These are phyloP conservation scores for Himalopsyche anomala DNA, from an alignment of 2,888 invertebrate species.

Conservation along the genomic window DNA sequence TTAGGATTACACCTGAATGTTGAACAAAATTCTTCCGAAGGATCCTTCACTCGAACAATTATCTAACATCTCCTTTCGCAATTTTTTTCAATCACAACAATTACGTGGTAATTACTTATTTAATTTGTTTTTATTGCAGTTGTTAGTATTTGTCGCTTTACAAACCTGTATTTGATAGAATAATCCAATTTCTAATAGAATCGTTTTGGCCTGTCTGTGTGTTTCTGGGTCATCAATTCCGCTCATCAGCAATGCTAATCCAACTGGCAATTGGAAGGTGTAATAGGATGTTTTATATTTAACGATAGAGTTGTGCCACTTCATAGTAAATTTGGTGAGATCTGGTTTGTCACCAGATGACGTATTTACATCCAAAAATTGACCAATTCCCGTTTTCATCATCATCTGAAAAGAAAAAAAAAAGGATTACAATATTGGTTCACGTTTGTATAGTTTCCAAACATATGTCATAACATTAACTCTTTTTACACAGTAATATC, in stretches of 20 bases:
- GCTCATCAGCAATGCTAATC: slow-evolving; percentile 92
- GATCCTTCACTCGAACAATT: too few relatives aligned
- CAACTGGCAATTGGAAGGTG: slow-evolving; percentile 94
- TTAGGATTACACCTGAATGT: too few relatives aligned
- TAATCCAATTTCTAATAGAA: slow-evolving; percentile 94
- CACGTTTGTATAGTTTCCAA: too few relatives aligned
- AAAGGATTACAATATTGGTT: background rate
- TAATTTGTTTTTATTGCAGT: too few relatives aligned
- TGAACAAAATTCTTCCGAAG: too few relatives aligned
- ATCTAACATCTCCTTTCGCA: too few relatives aligned
- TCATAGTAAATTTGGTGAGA: slow-evolving; percentile 87
- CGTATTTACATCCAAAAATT: slow-evolving; percentile 87
- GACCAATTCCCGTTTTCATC: slow-evolving; percentile 87
- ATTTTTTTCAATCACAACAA: too few relatives aligned
- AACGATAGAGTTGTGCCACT: slow-evolving; percentile 90
- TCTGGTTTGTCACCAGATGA: slow-evolving; percentile 80
- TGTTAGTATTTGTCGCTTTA: too few relatives aligned
- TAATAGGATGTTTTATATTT: slow-evolving; percentile 96
- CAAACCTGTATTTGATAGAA: slow-evolving; percentile 95
- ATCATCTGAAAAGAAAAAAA: slow-evolving; percentile 71
- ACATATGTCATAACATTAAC: too few relatives aligned
- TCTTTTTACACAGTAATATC: too few relatives aligned
- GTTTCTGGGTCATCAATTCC: slow-evolving; percentile 86
- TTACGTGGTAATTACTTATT: too few relatives aligned
- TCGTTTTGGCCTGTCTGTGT: slow-evolving; percentile 89